Evolutionary conservation across 2,113 vertebrate genomes (phyloP).

Genomic region (Dinomys branickii): DNA sequence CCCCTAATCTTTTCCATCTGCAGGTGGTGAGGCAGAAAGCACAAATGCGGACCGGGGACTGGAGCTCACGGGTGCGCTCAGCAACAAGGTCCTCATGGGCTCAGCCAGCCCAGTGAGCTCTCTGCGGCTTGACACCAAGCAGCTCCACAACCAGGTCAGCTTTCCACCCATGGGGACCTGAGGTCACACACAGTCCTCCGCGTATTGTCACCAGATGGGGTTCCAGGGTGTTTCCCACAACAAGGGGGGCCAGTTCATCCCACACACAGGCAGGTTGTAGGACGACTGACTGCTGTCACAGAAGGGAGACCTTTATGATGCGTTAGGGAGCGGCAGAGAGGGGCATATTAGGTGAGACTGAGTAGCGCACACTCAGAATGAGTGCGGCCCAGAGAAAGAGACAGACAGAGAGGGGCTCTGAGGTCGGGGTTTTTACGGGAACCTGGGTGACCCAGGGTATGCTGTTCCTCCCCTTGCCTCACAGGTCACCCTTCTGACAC

Average conservation of each 20-base stretch:
- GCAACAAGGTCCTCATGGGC: accelerated
- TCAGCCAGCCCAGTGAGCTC: accelerated
- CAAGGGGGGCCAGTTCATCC: background rate
- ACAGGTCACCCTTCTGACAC: background rate
- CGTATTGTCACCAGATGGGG: background rate
- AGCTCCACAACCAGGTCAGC: background rate
- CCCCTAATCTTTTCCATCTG: background rate
- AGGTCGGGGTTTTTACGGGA: background rate
- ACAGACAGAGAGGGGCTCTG: background rate
- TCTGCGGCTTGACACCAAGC: background rate
- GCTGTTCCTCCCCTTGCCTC: no score
- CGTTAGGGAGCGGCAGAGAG: background rate
- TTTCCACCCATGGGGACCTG: background rate
- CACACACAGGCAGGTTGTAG: no score
- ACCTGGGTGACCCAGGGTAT: background rate
- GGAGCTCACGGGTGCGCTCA: background rate
- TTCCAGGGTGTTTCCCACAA: background rate
- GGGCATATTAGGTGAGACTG: background rate
- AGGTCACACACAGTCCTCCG: accelerated
- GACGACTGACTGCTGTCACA: background rate
- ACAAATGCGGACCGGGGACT: no score
- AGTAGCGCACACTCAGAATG: background rate
- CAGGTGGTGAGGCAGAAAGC: no score
- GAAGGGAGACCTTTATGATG: background rate
- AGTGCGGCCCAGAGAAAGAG: background rate